Conservation (phyloP, 2,888 invertebrate genomes). For the Philonicus albiceps region DNA sequence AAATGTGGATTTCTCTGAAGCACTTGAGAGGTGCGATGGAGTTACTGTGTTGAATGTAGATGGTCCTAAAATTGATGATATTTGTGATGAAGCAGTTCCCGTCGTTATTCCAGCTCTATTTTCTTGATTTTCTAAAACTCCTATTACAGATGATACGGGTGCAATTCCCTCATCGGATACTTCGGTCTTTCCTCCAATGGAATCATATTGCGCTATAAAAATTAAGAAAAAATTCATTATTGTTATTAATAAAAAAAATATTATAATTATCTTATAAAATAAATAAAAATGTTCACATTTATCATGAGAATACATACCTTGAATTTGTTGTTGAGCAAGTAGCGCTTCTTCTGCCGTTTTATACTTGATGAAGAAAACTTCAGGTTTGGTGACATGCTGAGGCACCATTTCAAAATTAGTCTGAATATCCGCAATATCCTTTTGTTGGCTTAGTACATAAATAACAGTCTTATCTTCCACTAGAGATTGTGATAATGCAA, state of each 20-base stretch:
- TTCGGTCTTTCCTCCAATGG: slow-evolving; percentile 60
- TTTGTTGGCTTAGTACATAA: slow-evolving; percentile 37
- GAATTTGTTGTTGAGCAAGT: slow-evolving; percentile 39
- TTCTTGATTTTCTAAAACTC: slow-evolving; percentile 54
- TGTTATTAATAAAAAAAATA: too few relatives aligned
- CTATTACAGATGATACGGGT: slow-evolving; percentile 60
- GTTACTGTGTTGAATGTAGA: neutral
- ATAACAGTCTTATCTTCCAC: slow-evolving; percentile 39
- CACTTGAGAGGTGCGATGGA: neutral
- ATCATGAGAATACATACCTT: slow-evolving; percentile 13
- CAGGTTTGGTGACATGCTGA: neutral
- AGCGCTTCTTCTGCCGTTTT: slow-evolving; percentile 42
- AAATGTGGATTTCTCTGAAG: neutral
- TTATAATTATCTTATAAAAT: too few relatives aligned
- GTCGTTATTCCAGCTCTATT: neutral
- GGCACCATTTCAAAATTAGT: neutral
- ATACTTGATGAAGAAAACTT: slow-evolving; percentile 46
- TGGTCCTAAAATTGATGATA: neutral
- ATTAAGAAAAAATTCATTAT: neutral
- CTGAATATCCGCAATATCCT: slow-evolving; percentile 42
- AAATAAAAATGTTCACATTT: too few relatives aligned
- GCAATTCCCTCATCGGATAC: slow-evolving; percentile 61
- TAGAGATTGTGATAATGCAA: slow-evolving; percentile 34
- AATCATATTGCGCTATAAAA: slow-evolving; percentile 58
- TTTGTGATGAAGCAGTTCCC: neutral